These are phyloP conservation scores for Leuciscus waleckii DNA, from an alignment of 2,797 vertebrate genomes.

Conservation along the genomic window DNA sequence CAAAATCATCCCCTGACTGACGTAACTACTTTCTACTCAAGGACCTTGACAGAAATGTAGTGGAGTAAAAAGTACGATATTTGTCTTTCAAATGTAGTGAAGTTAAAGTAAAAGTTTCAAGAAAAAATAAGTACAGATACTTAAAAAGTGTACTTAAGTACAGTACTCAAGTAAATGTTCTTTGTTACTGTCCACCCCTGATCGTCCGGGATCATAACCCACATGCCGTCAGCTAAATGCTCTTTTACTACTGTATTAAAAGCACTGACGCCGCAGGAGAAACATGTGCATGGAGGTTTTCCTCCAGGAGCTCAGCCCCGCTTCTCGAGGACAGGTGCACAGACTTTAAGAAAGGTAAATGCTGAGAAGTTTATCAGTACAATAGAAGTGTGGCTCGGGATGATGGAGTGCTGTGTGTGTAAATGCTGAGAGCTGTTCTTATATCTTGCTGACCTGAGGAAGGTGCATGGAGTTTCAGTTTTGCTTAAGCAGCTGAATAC, in stretches of 20 bases:
- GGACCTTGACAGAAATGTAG: no score
- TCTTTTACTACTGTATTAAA: conserved; percentile 12
- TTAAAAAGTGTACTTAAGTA: no score
- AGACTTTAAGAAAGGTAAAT: background rate
- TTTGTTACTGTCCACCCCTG: no score
- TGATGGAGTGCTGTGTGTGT: conserved; percentile 22
- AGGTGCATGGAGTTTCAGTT: conserved; percentile 3
- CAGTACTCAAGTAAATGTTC: no score
- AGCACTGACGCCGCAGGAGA: background rate
- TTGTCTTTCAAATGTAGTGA: no score
- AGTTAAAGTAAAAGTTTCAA: no score
- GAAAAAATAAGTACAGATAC: no score
- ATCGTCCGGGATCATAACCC: conserved; percentile 8
- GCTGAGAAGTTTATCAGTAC: conserved; percentile 7
- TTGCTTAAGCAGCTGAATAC: conserved; percentile 49
- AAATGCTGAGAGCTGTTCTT: conserved; percentile 23
- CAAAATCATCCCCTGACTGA: no score
- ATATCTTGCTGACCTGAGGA: conserved; percentile 38
- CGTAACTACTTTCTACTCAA: no score
- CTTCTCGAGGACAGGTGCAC: background rate
- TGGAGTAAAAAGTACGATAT: no score
- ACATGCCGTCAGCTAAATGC: conserved; percentile 22
- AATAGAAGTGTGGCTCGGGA: conserved; percentile 1
- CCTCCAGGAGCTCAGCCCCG: background rate
- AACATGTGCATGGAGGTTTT: background rate